Base-by-base conservation (phyloP, 1,140 invertebrate genomes). In the Dendroctonus ponderosae region DNA sequence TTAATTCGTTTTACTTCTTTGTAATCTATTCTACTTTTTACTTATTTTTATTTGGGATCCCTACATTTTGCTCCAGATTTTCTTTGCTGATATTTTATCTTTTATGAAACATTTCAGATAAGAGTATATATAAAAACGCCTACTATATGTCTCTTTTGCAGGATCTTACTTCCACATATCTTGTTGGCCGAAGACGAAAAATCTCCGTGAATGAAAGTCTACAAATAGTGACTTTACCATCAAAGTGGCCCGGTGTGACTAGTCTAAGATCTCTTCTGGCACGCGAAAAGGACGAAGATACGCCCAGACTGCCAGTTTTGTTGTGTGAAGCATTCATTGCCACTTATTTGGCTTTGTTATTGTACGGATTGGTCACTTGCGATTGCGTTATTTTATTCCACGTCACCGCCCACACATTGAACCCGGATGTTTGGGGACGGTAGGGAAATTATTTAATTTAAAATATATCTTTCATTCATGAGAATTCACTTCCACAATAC, bases 221-320 rank as follows among this genome's bases (percentile, higher is more conserved):
- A 0, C 79, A 81, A 37, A 87, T 90, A 6, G 89, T 87, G 37
- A 91, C 89, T 12, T 81, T 84, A 5, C 88, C 89, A 2, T 85
- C 88, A 43, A 90, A 90, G 78, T 91, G 89, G 89, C 89, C 89
- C 38, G 89, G 95, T 38, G 96, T 99, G 0, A 93, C 94, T 3
- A 94, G 93, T 70, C 81, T 99, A 46, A 85, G 94, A 9, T 92
- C 94, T 0, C 80, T 99, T 48, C 80, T 98, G 5, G 89, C 92
- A 0, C 83, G 94, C 11, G 96, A 98, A 74, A 94, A 96, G 77
- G 97, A 99, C 76, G 96, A 99, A 75, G 96, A 99, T 78, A 89
- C 93, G 0, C 96, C 96, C 0, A 91, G 94, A 72, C 80, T 99
- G 38, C 92, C 92, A 71, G 90, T 97, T 14, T 82, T 99, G 0